phyloP scores from a whole-genome alignment of 2,113 vertebrate genomes.

The Catharus bicknelli region DNA sequence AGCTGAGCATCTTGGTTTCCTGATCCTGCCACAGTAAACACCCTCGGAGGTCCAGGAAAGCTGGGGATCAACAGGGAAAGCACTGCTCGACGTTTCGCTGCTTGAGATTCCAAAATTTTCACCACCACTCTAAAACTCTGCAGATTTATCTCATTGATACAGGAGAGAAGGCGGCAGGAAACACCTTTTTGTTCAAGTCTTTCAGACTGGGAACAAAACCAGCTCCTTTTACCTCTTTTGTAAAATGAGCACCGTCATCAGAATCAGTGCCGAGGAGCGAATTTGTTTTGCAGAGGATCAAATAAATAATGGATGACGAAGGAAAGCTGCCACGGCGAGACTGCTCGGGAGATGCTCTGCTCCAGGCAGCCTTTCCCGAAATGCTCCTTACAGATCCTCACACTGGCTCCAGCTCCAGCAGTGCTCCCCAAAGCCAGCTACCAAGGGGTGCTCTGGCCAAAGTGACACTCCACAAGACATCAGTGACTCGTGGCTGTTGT shows the following conservation, averaged over 20 bases:
- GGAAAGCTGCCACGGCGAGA: conserved; percentile 53
- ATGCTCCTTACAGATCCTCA: background rate
- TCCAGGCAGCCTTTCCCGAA: background rate
- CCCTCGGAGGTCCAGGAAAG: rapidly evolving
- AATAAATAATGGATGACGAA: conserved; percentile 69
- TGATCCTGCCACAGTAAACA: background rate
- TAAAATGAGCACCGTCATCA: conserved; percentile 39
- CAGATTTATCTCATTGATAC: conserved; percentile 43
- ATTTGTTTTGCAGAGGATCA: conserved; percentile 63
- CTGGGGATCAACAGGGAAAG: background rate
- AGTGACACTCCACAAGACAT: rapidly evolving
- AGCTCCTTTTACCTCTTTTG: conserved; percentile 56
- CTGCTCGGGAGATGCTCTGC: conserved; percentile 31
- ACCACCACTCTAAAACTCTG: background rate
- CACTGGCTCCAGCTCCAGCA: background rate
- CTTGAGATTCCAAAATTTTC: background rate
- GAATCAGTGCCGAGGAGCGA: conserved; percentile 47
- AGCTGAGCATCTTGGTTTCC: background rate
- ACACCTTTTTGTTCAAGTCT: conserved; percentile 46
- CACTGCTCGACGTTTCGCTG: rapidly evolving
- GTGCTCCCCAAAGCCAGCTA: background rate
- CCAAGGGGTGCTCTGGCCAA: background rate
- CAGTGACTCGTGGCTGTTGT: background rate
- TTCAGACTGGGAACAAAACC: conserved; percentile 45
- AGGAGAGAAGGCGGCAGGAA: conserved; percentile 24